These are phyloP conservation scores for Decapterus maruadsi DNA, from an alignment of 2,797 vertebrate species.

Conservation along the genomic window DNA sequence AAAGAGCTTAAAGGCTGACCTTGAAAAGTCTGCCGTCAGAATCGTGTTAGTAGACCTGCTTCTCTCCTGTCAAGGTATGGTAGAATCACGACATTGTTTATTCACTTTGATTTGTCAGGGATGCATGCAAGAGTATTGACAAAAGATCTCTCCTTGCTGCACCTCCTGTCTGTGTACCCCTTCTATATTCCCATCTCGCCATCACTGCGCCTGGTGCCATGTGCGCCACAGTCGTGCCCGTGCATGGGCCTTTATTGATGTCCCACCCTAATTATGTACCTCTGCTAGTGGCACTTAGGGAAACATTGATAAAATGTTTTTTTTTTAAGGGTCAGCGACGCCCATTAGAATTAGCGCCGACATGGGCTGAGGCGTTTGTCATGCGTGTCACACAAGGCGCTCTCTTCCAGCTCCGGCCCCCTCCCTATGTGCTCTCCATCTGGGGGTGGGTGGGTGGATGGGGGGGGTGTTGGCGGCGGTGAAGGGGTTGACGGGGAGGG, in stretches of 20 bases:
- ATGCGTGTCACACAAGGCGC: constrained; percentile 72
- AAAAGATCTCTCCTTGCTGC: constrained; percentile 80
- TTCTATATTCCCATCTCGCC: constrained; percentile 46
- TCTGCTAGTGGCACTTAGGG: constrained; percentile 80
- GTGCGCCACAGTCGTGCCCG: constrained; percentile 49
- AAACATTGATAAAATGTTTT: constrained; percentile 80
- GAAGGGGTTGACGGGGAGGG: constrained; percentile 66
- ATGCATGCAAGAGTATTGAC: constrained; percentile 87
- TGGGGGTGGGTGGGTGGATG: constrained; percentile 29
- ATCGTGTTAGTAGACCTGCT: constrained; percentile 82
- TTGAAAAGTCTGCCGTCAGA: constrained; percentile 87
- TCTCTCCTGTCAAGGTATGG: constrained; percentile 83
- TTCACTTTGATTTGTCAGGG: constrained; percentile 90
- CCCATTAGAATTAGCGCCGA: constrained; percentile 83
- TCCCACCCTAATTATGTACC: constrained; percentile 79
- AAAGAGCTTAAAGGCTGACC: constrained; percentile 88
- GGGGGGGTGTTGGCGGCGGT: constrained; percentile 43
- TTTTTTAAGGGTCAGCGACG: constrained; percentile 82
- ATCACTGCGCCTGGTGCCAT: constrained; percentile 40
- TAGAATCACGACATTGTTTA: constrained; percentile 88
- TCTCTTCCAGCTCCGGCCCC: constrained; percentile 52
- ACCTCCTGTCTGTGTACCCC: constrained; percentile 58
- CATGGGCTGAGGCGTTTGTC: constrained; percentile 78
- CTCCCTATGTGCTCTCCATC: constrained; percentile 64
- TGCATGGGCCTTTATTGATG: constrained; percentile 68